Conservation (phyloP, 2,888 invertebrate species). For the Xanthia icteritia region DNA sequence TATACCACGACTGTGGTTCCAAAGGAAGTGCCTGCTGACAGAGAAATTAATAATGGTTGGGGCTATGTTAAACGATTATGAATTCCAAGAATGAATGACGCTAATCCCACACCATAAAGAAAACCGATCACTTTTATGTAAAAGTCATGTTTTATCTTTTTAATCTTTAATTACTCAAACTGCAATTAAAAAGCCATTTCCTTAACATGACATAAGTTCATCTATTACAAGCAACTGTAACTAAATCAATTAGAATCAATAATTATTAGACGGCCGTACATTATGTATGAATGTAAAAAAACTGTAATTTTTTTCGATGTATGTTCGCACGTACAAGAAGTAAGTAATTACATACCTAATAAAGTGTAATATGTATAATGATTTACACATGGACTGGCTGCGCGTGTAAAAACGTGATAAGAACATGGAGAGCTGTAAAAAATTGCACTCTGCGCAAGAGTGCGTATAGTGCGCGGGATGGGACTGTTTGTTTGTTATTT, state of each 20-base stretch:
- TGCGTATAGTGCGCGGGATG: slow-evolving; percentile 17
- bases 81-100: slow-evolving; percentile 4
- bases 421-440: slow-evolving; percentile 47
- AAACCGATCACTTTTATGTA: slow-evolving; percentile 20
- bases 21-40: not conserved
- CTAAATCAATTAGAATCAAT: slow-evolving; percentile 52
- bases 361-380: slow-evolving; percentile 73
- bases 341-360: slow-evolving; percentile 74
- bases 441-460: slow-evolving; percentile 53
- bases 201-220: slow-evolving; percentile 13
- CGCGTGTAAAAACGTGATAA: slow-evolving; percentile 63
- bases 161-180: slow-evolving; percentile 23
- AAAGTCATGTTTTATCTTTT: slow-evolving; percentile 11
- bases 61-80: not conserved
- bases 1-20: not conserved
- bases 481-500: slow-evolving; percentile 47
- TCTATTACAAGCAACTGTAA: slow-evolving; percentile 31
- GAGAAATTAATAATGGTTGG: not conserved
- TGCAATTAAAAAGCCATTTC: slow-evolving; percentile 42
- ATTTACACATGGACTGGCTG: slow-evolving; percentile 67
- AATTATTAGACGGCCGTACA: slow-evolving; percentile 7
- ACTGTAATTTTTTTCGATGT: not conserved
- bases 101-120: slow-evolving; percentile 3
- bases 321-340: slow-evolving; percentile 76
- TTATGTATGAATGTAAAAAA: slow-evolving; percentile 23